These are phyloP conservation scores for Cebidichthys violaceus DNA, from an alignment of 2,113 vertebrate genomes.

Conservation along the genomic window DNA sequence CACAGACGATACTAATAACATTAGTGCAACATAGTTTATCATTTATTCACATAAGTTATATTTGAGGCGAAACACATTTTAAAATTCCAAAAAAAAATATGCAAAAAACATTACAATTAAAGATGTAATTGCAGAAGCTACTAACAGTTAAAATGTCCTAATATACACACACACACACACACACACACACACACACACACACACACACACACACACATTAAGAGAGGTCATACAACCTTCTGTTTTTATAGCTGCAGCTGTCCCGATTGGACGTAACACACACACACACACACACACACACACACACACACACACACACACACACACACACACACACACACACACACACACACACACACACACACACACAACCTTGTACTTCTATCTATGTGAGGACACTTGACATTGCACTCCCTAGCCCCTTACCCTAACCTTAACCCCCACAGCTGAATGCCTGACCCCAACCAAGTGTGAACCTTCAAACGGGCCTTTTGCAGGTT, in stretches of 20 bases:
- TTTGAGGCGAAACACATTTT: constrained; percentile 2
- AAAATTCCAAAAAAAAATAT: constrained; percentile 7
- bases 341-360: constrained; percentile 21
- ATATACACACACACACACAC: background rate
- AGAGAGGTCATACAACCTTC: constrained; percentile 16
- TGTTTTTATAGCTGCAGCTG: constrained; percentile 76
- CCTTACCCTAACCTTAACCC: no score
- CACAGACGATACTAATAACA: background rate
- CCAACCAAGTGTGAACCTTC: no score
- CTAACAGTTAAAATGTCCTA: constrained; percentile 24
- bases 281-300: constrained; percentile 21
- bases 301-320: constrained; percentile 21
- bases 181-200: background rate
- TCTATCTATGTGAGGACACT: no score
- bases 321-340: constrained; percentile 21
- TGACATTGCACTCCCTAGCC: no score
- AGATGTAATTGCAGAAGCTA: constrained; percentile 10
- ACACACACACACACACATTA: constrained; percentile 8
- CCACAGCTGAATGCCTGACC: no score
- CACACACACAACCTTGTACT: constrained; percentile 7
- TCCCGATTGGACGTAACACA: constrained; percentile 27
- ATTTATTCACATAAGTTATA: constrained; percentile 58
- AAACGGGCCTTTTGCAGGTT: no score
- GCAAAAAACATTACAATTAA: background rate
- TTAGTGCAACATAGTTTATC: constrained; percentile 1